A percentile compares a stretch with the other conserved stretches of the same genome.
Evolutionary conservation across 2,888 invertebrate genomes (phyloP).

Genomic region (Ametastegia equiseti): DNA sequence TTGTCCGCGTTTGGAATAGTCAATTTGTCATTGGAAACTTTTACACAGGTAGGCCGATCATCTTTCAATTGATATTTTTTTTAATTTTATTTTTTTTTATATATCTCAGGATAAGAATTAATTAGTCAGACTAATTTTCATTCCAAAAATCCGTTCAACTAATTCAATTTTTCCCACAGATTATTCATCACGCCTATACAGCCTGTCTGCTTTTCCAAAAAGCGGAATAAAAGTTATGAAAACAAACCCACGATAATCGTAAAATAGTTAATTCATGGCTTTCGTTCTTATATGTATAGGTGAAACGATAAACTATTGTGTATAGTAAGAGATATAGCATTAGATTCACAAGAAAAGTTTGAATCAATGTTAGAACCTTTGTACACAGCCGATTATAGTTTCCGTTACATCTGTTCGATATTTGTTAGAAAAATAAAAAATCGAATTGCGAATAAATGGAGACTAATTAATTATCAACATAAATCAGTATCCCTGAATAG

Average conservation of each 20-base stretch:
- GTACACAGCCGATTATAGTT: no score
- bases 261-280: not conserved
- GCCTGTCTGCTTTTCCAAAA: constrained; percentile 57
- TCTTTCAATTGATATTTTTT: no score
- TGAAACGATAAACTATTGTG: not conserved
- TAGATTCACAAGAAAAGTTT: not conserved
- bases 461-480: no score
- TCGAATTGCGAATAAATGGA: no score
- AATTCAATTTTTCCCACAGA: constrained; percentile 53
- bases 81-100: no score
- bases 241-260: not conserved
- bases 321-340: not conserved
- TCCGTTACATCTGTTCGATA: no score
- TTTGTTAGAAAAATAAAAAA: no score
- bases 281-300: not conserved
- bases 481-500: no score
- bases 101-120: no score
- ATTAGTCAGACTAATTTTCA: not conserved
- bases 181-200: constrained; percentile 61
- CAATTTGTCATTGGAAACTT: constrained; percentile 59
- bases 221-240: constrained; percentile 37
- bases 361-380: not conserved
- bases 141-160: not conserved
- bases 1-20: constrained; percentile 54
- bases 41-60: constrained; percentile 61